Evolutionary conservation across 2,888 invertebrate species (phyloP).

Genomic region (Allygus modestus): DNA sequence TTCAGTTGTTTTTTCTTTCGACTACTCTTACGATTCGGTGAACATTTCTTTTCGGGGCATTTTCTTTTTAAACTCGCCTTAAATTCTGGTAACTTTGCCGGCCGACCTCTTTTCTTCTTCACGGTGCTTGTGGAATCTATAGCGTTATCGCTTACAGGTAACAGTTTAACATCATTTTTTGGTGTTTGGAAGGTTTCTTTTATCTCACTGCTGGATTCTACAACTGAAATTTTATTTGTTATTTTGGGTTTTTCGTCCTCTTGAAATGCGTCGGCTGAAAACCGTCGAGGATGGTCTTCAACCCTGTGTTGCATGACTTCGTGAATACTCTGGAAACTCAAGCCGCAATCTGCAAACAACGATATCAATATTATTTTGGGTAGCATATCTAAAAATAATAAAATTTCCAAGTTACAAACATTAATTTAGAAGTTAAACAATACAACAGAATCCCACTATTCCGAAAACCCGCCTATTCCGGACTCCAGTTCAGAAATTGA

Average conservation of each 20-base stretch:
- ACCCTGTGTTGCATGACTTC: constrained; percentile 68
- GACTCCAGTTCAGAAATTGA: constrained; percentile 5
- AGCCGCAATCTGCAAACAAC: constrained; percentile 68
- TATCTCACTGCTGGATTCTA: constrained; percentile 37
- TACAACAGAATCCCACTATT: too few relatives aligned
- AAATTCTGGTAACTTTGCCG: constrained; percentile 15
- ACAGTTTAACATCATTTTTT: constrained; percentile 43
- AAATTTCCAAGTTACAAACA: too few relatives aligned
- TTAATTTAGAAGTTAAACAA: too few relatives aligned
- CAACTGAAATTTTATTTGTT: not conserved
- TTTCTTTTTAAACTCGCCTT: constrained; percentile 2
- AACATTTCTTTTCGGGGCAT: not conserved
- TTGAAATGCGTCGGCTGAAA: constrained; percentile 47
- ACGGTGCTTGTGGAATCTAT: constrained; percentile 60
- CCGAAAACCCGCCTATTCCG: too few relatives aligned
- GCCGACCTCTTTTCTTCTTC: constrained; percentile 40
- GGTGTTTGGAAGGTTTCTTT: constrained; percentile 24
- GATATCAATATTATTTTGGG: too few relatives aligned
- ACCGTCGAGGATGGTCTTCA: constrained; percentile 64
- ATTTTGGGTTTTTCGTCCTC: constrained; percentile 5
- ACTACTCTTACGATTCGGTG: constrained; percentile 6
- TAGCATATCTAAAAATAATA: constrained; percentile 13
- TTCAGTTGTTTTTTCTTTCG: constrained; percentile 16
- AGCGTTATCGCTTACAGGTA: constrained; percentile 61
- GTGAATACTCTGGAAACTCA: constrained; percentile 68